Evolutionary conservation across 1,140 invertebrate species (phyloP).

Genomic region (Steinernema khuongi): DNA sequence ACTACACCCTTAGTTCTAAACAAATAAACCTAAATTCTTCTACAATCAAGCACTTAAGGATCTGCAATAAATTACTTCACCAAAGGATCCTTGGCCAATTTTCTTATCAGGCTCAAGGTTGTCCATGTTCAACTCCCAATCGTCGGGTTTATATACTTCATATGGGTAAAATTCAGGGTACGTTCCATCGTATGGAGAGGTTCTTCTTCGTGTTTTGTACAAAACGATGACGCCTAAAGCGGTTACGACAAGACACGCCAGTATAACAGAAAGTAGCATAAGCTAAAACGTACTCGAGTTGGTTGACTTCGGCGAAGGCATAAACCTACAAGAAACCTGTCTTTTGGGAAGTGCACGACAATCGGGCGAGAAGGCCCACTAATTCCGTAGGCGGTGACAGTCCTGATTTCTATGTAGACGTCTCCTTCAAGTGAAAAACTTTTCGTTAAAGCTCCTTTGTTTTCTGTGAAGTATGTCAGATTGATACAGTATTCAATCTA

Average conservation of each 20-base stretch:
- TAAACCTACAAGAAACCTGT: not conserved
- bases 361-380: not conserved
- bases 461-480: not conserved
- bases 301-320: too few relatives aligned
- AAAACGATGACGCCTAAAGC: not conserved
- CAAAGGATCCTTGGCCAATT: slow-evolving; percentile 89
- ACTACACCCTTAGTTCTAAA: not conserved
- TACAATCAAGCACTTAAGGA: not conserved
- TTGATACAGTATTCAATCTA: not conserved
- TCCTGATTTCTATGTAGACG: not conserved
- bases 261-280: too few relatives aligned
- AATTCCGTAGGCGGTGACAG: not conserved
- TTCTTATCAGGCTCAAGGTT: slow-evolving; percentile 74
- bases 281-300: too few relatives aligned
- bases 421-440: not conserved
- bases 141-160: slow-evolving; percentile 75
- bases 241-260: not conserved
- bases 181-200: not conserved
- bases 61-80: slow-evolving; percentile 65
- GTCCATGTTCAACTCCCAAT: slow-evolving; percentile 85
- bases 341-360: not conserved
- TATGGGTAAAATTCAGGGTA: slow-evolving; percentile 53
- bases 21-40: not conserved
- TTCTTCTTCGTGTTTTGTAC: not conserved
- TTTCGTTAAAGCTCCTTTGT: not conserved